Percentiles rank a stretch among this genome's conserved stretches.
Conservation (phyloP, 2,888 invertebrate species). For the Leucoma salicis region DNA sequence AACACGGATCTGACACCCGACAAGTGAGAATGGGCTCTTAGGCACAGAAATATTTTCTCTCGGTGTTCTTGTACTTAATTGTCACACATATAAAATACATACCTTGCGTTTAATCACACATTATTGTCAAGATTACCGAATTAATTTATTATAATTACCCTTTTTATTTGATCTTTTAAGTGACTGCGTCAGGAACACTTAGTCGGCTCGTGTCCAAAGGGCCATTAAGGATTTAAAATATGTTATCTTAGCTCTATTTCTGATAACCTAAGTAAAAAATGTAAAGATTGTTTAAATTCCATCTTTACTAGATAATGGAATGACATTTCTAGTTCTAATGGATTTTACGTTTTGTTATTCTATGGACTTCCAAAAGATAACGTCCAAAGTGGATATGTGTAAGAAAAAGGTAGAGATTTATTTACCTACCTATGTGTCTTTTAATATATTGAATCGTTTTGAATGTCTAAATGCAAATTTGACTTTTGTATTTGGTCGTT, state of each 20-base stretch:
- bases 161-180: conserved; percentile 2
- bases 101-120: conserved; percentile 16
- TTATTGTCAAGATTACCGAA: background rate
- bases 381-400: no score
- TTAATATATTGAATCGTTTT: no score
- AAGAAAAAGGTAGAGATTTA: no score
- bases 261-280: conserved; percentile 8
- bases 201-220: conserved; percentile 7
- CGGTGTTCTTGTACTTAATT: no score
- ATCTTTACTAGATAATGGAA: conserved; percentile 7
- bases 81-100: no score
- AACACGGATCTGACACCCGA: no score
- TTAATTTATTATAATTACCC: conserved; percentile 4
- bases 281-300: conserved; percentile 1
- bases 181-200: conserved; percentile 9
- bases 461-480: no score
- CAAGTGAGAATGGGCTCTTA: no score
- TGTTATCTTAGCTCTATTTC: background rate
- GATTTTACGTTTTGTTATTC: background rate
- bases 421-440: no score
- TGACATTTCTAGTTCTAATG: conserved; percentile 6
- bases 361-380: background rate
- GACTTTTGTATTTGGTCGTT: no score
- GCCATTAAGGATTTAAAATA: conserved; percentile 8
- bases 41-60: no score